Evolutionary conservation across 2,888 invertebrate genomes (phyloP).

Genomic region (Myathropa florea): DNA sequence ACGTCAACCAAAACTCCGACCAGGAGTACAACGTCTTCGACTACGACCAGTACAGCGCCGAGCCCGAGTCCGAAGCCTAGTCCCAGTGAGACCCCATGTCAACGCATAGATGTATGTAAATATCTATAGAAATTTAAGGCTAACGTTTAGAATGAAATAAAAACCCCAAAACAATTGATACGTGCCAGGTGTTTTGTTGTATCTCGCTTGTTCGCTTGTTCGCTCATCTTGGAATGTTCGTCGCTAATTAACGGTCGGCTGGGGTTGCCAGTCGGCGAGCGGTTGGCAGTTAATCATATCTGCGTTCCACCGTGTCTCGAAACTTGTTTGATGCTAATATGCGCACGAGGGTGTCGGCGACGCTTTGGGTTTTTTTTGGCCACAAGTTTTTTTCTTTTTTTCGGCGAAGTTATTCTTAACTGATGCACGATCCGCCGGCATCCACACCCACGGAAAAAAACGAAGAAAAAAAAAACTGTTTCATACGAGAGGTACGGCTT

Average conservation of each 20-base stretch:
- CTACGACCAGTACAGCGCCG: conserved; percentile 76
- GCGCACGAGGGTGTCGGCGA: not conserved
- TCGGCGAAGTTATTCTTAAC: not conserved
- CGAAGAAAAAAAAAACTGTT: not conserved
- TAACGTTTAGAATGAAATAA: conserved; percentile 34
- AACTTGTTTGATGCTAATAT: conserved; percentile 2
- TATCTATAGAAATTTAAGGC: conserved; percentile 35
- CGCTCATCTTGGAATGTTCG: not conserved
- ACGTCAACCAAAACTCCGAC: conserved; percentile 70
- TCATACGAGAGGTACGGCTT: not conserved
- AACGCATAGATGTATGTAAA: conserved; percentile 32
- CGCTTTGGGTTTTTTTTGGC: not conserved
- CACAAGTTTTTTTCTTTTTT: not conserved
- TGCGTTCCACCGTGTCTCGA: not conserved
- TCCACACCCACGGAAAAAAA: not conserved
- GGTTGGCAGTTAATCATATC: conserved; percentile 18
- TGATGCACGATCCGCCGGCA: not conserved
- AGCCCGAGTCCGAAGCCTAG: conserved; percentile 72
- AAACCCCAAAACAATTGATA: conserved; percentile 8
- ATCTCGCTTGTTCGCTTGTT: not conserved
- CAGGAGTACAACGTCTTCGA: conserved; percentile 78
- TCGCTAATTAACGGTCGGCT: not conserved
- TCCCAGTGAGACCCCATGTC: conserved; percentile 10
- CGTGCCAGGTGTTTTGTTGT: not conserved
- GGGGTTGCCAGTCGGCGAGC: not conserved